These are phyloP conservation scores for Dendrophyllia cribrosa DNA, from an alignment of 64 coral and sea anemone species.

Conservation along the genomic window DNA sequence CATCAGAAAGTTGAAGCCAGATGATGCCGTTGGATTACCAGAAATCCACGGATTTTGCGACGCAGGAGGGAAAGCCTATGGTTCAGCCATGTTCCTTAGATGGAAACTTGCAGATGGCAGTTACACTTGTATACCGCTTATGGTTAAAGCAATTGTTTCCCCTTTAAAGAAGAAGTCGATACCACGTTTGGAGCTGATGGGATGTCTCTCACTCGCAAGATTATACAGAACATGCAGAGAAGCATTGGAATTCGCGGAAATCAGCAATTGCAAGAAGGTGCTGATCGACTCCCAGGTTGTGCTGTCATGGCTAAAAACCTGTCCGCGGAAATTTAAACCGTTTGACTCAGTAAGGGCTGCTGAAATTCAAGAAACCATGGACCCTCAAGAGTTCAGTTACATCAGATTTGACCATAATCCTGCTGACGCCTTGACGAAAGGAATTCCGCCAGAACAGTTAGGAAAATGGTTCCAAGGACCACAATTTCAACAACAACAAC, in stretches of 20 bases:
- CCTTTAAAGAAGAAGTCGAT: conserved; percentile 60
- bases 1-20: not conserved
- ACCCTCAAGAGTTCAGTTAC: conserved; percentile 35
- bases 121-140: conserved; percentile 25
- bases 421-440: conserved; percentile 68
- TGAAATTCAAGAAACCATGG: conserved; percentile 70
- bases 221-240: conserved; percentile 40
- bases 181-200: conserved; percentile 47
- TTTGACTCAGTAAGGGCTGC: conserved; percentile 44
- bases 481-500: no score
- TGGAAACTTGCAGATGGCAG: conserved; percentile 30
- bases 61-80: conserved; percentile 4
- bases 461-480: conserved; percentile 36
- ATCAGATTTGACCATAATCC: conserved; percentile 54
- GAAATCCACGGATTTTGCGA: conserved; percentile 49
- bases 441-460: conserved; percentile 5
- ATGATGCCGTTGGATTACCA: conserved; percentile 10
- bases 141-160: conserved; percentile 21
- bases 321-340: conserved; percentile 47
- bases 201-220: conserved; percentile 19
- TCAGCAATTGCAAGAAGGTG: conserved; percentile 8
- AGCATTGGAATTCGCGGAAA: conserved; percentile 29
- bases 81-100: conserved; percentile 16
- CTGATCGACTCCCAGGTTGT: conserved; percentile 63
- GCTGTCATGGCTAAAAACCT: conserved; percentile 65